Base-by-base conservation (phyloP, 2,113 vertebrate species). In the Chlamydotis undulata region DNA sequence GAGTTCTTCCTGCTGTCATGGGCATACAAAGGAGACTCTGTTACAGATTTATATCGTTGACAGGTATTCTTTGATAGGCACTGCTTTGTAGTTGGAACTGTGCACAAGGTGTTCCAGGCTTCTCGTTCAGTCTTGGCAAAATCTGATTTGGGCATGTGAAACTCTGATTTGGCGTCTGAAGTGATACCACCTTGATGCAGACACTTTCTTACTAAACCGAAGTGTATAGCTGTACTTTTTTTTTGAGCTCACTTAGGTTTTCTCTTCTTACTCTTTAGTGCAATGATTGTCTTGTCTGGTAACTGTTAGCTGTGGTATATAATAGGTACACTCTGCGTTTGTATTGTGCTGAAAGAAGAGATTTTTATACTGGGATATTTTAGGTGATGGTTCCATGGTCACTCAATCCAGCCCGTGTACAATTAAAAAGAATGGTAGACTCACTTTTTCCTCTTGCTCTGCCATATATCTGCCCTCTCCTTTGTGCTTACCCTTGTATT, bases 381-480 rank as follows among this genome's bases (percentile, higher is more conserved):
- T 25, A 76, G 64, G 43, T 19, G 23, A 4, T 37, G 25, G 4
- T 69, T 82, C 37, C 12, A 9, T 19, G 15, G 16, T 83, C 61
- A 13, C 39, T 69, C 56, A 37, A 1, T 78, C 21, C 37, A n/a
- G 57, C 33, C 19, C 1, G 3, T 6, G 3, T 21, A 19, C 24
- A 23, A 13, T 23, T 89, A 47, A 43, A 77, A 87, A 39, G 55
- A 63, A 37, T 0, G 1, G 7, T 61, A 3, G 4, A 0, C 5
- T 81, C 2, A 6, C 19, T 69, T 90, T 90, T 63, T 29, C 28
- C 37, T 65, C 21, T n/a, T 1, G 13, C 35, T 70, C 19, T 70
- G 23, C 33, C 6, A 4, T 55, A 4, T 64, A 6, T 60, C 64
- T 87, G 31, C 13, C 25, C 25, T 14, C 10, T 73, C 29, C 53